Conservation (phyloP, 2,888 invertebrate species). For the Eristalinus sepulchralis region DNA sequence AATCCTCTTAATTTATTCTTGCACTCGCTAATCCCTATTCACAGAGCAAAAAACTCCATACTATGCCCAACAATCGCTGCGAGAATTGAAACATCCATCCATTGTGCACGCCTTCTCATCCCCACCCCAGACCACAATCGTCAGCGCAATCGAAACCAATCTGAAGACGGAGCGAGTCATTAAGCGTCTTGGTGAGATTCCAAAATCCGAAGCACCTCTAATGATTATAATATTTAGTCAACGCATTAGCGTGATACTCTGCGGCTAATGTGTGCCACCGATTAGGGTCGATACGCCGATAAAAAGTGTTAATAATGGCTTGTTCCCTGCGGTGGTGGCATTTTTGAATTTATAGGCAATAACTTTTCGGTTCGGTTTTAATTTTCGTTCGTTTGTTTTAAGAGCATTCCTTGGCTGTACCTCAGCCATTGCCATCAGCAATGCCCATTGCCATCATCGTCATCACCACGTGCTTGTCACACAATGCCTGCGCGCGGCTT, state of each 20-base stretch:
- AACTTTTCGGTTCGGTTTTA: slow-evolving; percentile 63
- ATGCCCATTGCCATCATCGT: neutral
- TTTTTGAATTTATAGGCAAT: slow-evolving; percentile 70
- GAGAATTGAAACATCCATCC: neutral
- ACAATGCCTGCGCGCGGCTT: neutral
- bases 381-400: slow-evolving; percentile 65
- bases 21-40: neutral
- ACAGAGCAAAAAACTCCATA: neutral
- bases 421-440: neutral
- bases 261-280: slow-evolving; percentile 66
- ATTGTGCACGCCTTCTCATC: neutral
- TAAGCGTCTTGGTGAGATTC: slow-evolving; percentile 21
- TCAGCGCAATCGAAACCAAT: neutral
- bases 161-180: neutral
- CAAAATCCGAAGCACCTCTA: slow-evolving; percentile 42
- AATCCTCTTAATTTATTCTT: neutral
- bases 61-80: neutral
- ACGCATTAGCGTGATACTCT: slow-evolving; percentile 57
- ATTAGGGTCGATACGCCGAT: slow-evolving; percentile 67
- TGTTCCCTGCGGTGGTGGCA: slow-evolving; percentile 44
- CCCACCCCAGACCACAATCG: neutral
- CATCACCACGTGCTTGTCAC: slow-evolving; percentile 56
- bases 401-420: slow-evolving; percentile 58
- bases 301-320: slow-evolving; percentile 70
- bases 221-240: slow-evolving; percentile 61